Evolutionary conservation across 30 jellyfish, hydroid and myxozoan genomes (phyloP).

Genomic region (Hydractinia symbiolongicarpus): DNA sequence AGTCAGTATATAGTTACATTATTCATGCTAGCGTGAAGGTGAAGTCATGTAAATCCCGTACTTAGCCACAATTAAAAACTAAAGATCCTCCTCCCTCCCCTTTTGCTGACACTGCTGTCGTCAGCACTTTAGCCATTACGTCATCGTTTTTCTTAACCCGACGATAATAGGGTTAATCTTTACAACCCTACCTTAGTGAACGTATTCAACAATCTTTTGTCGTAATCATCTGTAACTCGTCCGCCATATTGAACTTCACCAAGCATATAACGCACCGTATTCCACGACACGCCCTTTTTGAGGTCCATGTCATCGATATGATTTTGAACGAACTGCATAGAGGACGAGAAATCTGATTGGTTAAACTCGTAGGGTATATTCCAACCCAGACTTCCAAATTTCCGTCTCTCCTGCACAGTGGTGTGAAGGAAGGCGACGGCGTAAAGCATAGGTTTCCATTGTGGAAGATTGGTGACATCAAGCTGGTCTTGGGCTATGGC

Average conservation of each 20-base stretch:
- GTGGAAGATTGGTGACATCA: slow-evolving; percentile 57
- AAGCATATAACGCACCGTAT: slow-evolving; percentile 80
- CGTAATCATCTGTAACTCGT: slow-evolving; percentile 79
- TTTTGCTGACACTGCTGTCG: no score
- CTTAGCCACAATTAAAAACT: no score
- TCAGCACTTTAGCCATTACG: no score
- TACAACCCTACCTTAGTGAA: slow-evolving; percentile 27
- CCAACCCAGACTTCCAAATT: slow-evolving; percentile 93
- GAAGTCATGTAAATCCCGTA: no score
- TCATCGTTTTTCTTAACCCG: no score
- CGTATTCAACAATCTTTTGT: slow-evolving; percentile 64
- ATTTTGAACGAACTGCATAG: slow-evolving; percentile 75
- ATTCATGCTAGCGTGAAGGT: no score
- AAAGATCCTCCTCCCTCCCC: no score
- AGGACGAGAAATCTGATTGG: slow-evolving; percentile 74
- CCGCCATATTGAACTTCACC: slow-evolving; percentile 93
- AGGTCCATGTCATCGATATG: slow-evolving; percentile 79
- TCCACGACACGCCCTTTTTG: slow-evolving; percentile 89
- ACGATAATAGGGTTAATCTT: no score
- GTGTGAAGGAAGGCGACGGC: slow-evolving; percentile 87
- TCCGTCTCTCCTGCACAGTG: slow-evolving; percentile 80
- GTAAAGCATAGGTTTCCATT: slow-evolving; percentile 84
- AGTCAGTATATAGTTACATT: no score
- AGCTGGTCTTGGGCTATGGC: slow-evolving; percentile 53
- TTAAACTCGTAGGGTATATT: slow-evolving; percentile 85